A percentile compares a stretch with the other conserved stretches of the same genome.
Conservation (phyloP, 2,113 vertebrate genomes). For the Rhabdornis inornatus region DNA sequence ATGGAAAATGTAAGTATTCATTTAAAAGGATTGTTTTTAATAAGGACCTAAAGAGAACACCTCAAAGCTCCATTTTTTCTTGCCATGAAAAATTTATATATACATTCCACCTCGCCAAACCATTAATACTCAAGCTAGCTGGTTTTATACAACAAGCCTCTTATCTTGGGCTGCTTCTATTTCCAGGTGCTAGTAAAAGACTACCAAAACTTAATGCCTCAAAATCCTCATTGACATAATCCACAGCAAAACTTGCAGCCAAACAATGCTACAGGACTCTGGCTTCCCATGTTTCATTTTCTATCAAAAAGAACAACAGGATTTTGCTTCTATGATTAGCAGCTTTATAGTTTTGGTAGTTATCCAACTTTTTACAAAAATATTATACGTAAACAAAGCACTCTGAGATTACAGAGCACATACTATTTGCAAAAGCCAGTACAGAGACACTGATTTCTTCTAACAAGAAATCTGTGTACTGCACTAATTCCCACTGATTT, state of each 20-base stretch:
- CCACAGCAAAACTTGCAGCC: background rate
- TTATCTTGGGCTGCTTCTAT: background rate
- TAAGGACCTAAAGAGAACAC: background rate
- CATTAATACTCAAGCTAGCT: background rate
- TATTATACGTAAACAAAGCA: rapidly evolving
- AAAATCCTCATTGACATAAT: background rate
- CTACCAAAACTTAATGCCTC: background rate
- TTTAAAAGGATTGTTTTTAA: background rate
- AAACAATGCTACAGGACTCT: background rate
- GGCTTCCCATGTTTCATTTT: background rate
- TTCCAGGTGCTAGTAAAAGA: background rate
- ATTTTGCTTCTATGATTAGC: background rate
- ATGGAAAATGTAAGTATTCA: background rate
- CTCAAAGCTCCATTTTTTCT: background rate
- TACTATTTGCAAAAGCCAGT: background rate
- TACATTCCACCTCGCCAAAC: background rate
- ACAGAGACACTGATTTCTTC: background rate
- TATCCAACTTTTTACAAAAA: background rate
- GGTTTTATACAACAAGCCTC: background rate
- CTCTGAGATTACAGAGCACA: background rate
- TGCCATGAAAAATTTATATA: background rate
- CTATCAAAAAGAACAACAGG: background rate
- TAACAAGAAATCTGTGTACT: background rate
- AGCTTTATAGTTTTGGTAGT: background rate
- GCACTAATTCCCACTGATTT: background rate